A percentile compares a stretch with the other conserved stretches of the same genome.
phyloP scores from a whole-genome alignment of 2,113 vertebrate species.

The human (Homo sapiens) region DNA sequence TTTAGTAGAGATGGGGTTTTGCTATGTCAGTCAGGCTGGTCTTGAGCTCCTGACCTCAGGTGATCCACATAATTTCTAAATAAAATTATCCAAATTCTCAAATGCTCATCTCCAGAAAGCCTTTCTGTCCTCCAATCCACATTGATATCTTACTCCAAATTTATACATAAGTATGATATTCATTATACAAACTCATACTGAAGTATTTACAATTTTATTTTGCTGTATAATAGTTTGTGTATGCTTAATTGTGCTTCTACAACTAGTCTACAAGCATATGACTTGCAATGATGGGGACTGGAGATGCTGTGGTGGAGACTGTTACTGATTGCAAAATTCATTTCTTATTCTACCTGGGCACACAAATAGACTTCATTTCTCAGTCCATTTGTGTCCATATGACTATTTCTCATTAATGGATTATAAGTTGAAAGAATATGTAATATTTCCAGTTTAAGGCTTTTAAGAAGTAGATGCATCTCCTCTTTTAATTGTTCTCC shows the following conservation, averaged over 20 bases:
- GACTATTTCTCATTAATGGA: not conserved
- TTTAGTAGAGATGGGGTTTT: no score
- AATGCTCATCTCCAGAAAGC: not conserved
- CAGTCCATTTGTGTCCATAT: not conserved
- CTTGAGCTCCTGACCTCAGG: no score
- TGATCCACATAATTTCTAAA: not conserved
- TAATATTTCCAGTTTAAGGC: not conserved
- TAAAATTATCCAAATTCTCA: not conserved
- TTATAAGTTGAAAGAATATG: not conserved
- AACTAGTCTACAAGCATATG: not conserved
- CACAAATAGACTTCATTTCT: not conserved
- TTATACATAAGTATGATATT: not conserved
- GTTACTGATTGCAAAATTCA: not conserved
- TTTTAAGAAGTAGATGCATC: not conserved
- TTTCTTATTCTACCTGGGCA: not conserved
- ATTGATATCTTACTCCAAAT: not conserved
- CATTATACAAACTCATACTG: not conserved
- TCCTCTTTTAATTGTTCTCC: not conserved
- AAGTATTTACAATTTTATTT: not conserved
- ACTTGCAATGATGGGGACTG: not conserved
- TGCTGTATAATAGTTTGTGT: not conserved
- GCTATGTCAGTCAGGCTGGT: no score
- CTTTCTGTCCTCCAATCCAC: not conserved
- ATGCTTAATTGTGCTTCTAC: not conserved
- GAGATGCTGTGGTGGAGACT: not conserved